Evolutionary conservation across 2,888 invertebrate genomes (phyloP), one percentile per base, ranked within the genome.

Genomic region (Dysmachus trigonus): DNA sequence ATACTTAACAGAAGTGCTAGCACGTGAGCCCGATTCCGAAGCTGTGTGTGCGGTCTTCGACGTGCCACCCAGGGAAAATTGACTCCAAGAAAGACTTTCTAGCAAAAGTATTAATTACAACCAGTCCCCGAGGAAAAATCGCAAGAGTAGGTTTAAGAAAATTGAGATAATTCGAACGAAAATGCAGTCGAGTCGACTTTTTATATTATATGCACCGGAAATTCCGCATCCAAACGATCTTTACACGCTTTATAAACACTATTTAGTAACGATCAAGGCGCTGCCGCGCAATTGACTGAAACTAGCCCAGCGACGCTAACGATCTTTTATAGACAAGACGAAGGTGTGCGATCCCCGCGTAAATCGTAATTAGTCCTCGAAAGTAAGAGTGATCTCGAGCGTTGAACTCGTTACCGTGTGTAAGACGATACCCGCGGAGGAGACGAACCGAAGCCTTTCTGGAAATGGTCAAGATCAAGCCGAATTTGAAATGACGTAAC

Each of bases 301-400:
- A 62, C 77, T 15, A 81, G n/a, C 31, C 81, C 31, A 62, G 31
- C 30, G 35, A 33, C 2, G 53, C 30, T 81, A n/a, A 8, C 81
- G 10, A 53, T 81, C 22, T 81, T 81, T 53, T 81, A 81, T 81
- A 81, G 53, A 10, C n/a, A n/a, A 62, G 62, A 27, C 62, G 62
- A 18, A 51, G 81, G 53, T 53, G 15, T 22, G n/a, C 62, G 62
- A 81, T 62, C 62, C 22, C 33, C 27, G 22, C 38, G 72, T 83
- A 83, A 83, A 72, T 83, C 38, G 72, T 83, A 83, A 83, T 83
- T 83, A 83, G 83, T 27, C 27, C 22, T 38, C 41, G 83, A 83
- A 83, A 83, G 83, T 83, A 72, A 83, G 83, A 83, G 83, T 83
- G 71, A 72, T 15, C 30, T 83, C 27, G 83, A 83, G 35, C 83